Evolutionary conservation across 2,888 invertebrate genomes (phyloP).

Genomic region (Drosophila anceps): DNA sequence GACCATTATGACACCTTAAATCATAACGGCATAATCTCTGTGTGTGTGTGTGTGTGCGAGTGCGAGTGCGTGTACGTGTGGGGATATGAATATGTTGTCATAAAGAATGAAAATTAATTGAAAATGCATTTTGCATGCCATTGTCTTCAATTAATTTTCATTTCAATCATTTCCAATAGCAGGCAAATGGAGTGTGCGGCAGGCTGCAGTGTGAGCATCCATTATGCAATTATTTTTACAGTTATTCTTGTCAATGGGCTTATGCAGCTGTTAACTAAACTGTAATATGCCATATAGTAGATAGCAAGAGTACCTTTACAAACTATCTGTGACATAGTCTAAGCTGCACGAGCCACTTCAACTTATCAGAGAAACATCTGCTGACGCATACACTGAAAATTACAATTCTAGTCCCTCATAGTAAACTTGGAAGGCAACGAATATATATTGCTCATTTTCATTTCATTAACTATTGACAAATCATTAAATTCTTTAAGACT

Average conservation of each 20-base stretch:
- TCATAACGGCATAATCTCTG: constrained; percentile 65
- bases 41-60: constrained; percentile 10
- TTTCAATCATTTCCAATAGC: constrained; percentile 59
- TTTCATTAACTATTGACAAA: background rate
- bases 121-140: constrained; percentile 75
- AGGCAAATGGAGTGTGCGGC: constrained; percentile 23
- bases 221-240: constrained; percentile 21
- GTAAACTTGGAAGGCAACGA: background rate
- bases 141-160: constrained; percentile 80
- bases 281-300: background rate
- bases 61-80: constrained; percentile 8
- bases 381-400: background rate
- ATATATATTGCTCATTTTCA: no score
- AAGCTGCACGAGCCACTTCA: no score
- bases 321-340: background rate
- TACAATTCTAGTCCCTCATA: no score
- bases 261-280: background rate
- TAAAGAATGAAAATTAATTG: constrained; percentile 75
- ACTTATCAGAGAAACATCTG: no score
- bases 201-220: background rate
- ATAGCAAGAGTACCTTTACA: background rate
- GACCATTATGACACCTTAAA: constrained; percentile 76
- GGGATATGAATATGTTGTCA: constrained; percentile 46
- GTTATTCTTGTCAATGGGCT: constrained; percentile 6
- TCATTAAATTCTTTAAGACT: background rate